Base-by-base conservation (phyloP, 1,140 invertebrate species). In the Matsumurasca onukii region DNA sequence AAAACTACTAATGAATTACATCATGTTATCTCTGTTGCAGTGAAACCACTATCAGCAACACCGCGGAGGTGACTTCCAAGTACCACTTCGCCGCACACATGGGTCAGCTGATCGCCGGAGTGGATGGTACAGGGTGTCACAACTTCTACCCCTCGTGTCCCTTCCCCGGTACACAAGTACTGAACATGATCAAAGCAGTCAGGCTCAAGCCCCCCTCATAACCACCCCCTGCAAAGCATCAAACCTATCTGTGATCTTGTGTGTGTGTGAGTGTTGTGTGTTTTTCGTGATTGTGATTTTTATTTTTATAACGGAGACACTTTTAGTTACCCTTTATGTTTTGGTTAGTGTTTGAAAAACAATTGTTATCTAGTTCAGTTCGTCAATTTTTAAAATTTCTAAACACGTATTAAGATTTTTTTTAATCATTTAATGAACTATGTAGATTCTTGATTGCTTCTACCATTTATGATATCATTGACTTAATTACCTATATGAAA, bases 11-110 rank as follows among this genome's bases (percentile, higher is more conserved):
- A n/a, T n/a, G n/a, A n/a, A n/a, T n/a, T n/a, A n/a, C n/a, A n/a
- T n/a, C n/a, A n/a, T n/a, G 34, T 9, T 39, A 9, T 9, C 17
- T 9, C 34, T 39, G 34, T 39, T 39, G 5, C 79, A 87, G 86
- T 71, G 85, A 87, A 68, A 87, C 86, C 15, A 86, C 83, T 67
- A 77, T 87, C 61, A 82, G 80, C 48, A 84, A 81, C 2, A 84
- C 85, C 71, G 85, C 84, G 12, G 84, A 86, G 79, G 80, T 88
- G 27, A 84, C 89, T 0, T 91, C 89, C 25, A 88, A 87, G 74
- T 91, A 91, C 78, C 89, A 91, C 77, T 92, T 90, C 77, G 90
- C 89, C 0, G 89, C 90, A 3, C 90, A 92, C 76, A 92, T 92
- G 90, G 90, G 90, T 65, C 89, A 91, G 79, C 78, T 92, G 52